Evolutionary conservation across 2,113 vertebrate species (phyloP), one percentile per base, ranked within the genome.

Genomic region (Dicrurus megarhynchus): DNA sequence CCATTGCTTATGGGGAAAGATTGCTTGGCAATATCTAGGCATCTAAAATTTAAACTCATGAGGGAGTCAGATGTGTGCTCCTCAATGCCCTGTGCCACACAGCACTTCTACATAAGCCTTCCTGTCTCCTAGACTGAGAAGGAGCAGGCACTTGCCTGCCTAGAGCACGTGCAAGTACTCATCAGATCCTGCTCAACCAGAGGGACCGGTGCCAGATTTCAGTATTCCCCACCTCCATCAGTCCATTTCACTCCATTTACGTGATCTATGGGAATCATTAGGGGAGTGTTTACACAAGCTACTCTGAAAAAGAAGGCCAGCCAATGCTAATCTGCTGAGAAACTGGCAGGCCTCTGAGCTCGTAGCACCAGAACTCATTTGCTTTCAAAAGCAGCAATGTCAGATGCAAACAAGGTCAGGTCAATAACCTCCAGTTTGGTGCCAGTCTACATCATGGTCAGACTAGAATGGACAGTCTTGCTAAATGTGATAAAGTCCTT

Each of bases 341-440:
- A 97, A 96, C 89, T 35, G 95, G 67, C 60, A 92, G 71, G 11
- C 28, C 28, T 16, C 2, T 7, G 17, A 63, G 14, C n/a, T 55
- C 0, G 2, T 56, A 90, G 77, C 22, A 86, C 61, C 57, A 94
- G 65, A 44, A 39, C 27, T 41, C 44, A 14, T 75, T 73, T 95
- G 71, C 46, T 92, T 57, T 18, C 11, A 91, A 92, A 93, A 83
- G 63, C 64, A 35, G 42, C 39, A n/a, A 64, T 3, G 5, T 89
- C 67, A 94, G 33, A 61, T 46, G 68, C 82, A 95, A 88, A 95
- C 41, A 76, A 92, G 32, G 19, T 70, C 74, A 67, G 82, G 80
- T 87, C 87, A 90, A 94, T 91, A 93, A 95, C 82, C 93, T 96
- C 87, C 49, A 91, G 67, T 56, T 78, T 49, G 60, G 47, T 69